Base-by-base conservation (phyloP, 2,113 vertebrate species). In the Sapajus apella region DNA sequence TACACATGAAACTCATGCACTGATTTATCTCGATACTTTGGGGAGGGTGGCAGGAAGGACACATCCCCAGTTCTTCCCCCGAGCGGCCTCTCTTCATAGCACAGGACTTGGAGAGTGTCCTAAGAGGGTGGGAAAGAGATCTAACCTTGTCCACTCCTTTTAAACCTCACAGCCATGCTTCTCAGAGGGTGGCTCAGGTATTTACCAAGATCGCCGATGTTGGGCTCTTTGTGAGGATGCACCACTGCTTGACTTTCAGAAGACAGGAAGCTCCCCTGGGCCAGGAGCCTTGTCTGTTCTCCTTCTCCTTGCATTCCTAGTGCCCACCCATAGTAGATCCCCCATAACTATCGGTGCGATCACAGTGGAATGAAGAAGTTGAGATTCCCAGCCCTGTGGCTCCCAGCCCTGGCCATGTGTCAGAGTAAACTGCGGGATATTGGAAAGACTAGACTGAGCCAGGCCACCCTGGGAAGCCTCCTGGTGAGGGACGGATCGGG, bases 1-100 rank as follows among this genome's bases (percentile, higher is more conserved):
- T 1, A 12, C 0, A 0, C 2, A 1, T 40, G 40, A 72, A 8
- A n/a, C 8, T 32, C 21, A 2, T 17, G 52, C 13, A 6, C 13
- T 8, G n/a, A 45, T 4, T 35, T 73, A 35, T 35, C 2, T n/a
- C 16, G 66, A 77, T 13, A 56, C 8, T 9, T 1, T 4, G 35
- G 52, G 35, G 25, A 21, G 1, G 4, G 14, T 8, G 32, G 32
- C 40, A 8, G 23, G 58, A 35, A 58, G 80, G 47, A 37, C 7
- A 1, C 7, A 2, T 45, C 40, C 55, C 61, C 40, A 25, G 4
- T 30, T 13, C 1, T 3, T 32, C 5, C 30, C 37, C 8, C 10
- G 0, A 1, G 32, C 0, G 11, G 35, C 40, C 12, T 11, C 23
- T 20, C 50, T 32, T 80, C 37, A 23, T 5, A 47, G 76, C 30